Base-by-base conservation (phyloP, 2,113 vertebrate species). In the Corythoichthys intestinalis region DNA sequence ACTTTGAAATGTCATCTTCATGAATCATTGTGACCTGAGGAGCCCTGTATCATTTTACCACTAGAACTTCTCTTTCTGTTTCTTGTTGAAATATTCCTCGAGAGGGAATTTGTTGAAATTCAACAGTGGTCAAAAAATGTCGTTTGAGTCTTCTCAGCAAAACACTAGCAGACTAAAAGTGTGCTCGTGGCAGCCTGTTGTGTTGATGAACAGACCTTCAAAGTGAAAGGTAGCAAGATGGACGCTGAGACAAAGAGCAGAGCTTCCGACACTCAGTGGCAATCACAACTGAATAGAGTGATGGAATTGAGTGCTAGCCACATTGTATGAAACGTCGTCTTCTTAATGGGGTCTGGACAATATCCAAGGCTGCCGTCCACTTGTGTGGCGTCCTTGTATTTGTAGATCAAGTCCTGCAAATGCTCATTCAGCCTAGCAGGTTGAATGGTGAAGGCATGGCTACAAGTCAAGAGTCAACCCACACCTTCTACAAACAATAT, bases 211-310 rank as follows among this genome's bases (percentile, higher is more conserved):
- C 81, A 85, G 77, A 82, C 76, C 66, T 85, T 84, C 62, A 69
- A 61, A 84, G 57, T 57, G 49, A 85, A 74, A 72, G 78, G 74
- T 71, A 63, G 67, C 46, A 80, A 85, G 85, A 85, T 58, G 65
- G 49, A 46, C 41, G n/a, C 65, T 0, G 47, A 77, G 85, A 88
- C 82, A 81, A 89, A 86, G 77, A 86, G 79, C 87, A 91, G 86
- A 78, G 71, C 76, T 67, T 67, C 79, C 38, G 12, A 37, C 70
- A 71, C 71, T 83, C 69, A 74, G 57, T 79, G 77, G 66, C 71
- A 83, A 72, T 67, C 66, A 7, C 63, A 80, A 69, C 67, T 85
- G 84, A 85, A 74, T 70, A 60, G 74, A 37, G 39, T 81, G 59
- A 71, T 66, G 69, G 82, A 86, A 79, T 77, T 64, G 74, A 65